Evolutionary conservation across 2,888 invertebrate genomes (phyloP), one percentile per base, ranked within the genome.

Genomic region (Drosophila kambysellisi): DNA sequence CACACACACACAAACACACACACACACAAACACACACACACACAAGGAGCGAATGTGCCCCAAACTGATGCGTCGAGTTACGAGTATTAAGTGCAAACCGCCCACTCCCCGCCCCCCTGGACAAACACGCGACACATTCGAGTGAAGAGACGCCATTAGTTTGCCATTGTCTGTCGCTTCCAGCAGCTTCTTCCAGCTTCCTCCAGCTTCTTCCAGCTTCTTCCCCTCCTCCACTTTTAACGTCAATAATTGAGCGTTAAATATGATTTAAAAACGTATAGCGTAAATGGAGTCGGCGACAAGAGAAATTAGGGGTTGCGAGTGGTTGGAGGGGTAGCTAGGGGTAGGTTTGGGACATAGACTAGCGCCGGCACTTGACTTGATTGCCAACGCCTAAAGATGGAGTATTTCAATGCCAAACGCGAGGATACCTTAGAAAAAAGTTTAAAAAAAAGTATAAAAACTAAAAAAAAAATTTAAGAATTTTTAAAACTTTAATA

Each of bases 171-270:
- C 89, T 88, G 86, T 54, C 48, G 65, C 56, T 20, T 57, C 39
- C 73, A 70, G 67, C 69, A 20, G 43, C 20, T 58, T 69, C 71
- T 35, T 35, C 35, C 35, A 12, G 25, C 25, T 2, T 25, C 25
- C 25, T 25, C 25, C 25, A 25, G 25, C 25, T 25, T 25, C 25
- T 25, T 25, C 25, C 25, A 25, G 20, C 25, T 25, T 25, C 25
- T 3, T 25, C 25, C 25, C 35, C 12, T 32, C 7, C 8, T 41
- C 69, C 76, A 70, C 89, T 83, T 90, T 90, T 82, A 87, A 80
- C 82, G 77, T 81, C 89, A 87, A 90, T 87, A 87, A 87, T 87
- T 87, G 86, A 87, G 90, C 90, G 82, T 87, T 83, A 87, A 87
- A 87, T 87, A 90, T 87, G 90, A 90, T 89, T 90, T 88, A 65